These are phyloP conservation scores for Nerophis ophidion DNA, from an alignment of 2,113 vertebrate genomes.

Conservation along the genomic window DNA sequence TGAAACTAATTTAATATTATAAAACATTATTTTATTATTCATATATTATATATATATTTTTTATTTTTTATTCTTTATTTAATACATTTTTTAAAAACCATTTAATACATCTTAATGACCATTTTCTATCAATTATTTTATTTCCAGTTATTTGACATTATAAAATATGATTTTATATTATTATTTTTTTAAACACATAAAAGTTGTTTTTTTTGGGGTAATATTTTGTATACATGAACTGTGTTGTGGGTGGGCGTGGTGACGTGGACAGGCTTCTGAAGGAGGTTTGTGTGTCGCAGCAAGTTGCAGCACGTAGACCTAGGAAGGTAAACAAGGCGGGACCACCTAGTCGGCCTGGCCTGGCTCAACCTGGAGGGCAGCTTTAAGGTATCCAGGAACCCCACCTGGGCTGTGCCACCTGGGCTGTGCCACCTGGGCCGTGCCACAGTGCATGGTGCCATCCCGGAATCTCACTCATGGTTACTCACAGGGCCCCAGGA, in stretches of 20 bases:
- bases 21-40: no score
- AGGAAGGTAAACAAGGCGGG: constrained; percentile 65
- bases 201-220: no score
- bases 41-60: no score
- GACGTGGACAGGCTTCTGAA: constrained; percentile 55
- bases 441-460: constrained; percentile 5
- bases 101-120: no score
- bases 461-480: constrained; percentile 5
- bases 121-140: no score
- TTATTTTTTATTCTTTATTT: no score
- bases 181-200: no score
- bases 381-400: constrained; percentile 1
- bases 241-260: constrained; percentile 26
- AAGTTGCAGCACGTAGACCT: constrained; percentile 46
- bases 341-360: constrained; percentile 65
- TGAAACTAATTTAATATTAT: no score
- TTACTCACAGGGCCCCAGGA: not conserved
- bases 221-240: constrained; percentile 33
- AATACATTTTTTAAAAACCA: no score
- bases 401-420: not conserved
- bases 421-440: not conserved
- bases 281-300: constrained; percentile 66
- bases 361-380: constrained; percentile 35
- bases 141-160: no score
- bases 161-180: no score